These are phyloP conservation scores for Tapirus terrestris DNA, from an alignment of 2,113 vertebrate genomes.

Conservation along the genomic window DNA sequence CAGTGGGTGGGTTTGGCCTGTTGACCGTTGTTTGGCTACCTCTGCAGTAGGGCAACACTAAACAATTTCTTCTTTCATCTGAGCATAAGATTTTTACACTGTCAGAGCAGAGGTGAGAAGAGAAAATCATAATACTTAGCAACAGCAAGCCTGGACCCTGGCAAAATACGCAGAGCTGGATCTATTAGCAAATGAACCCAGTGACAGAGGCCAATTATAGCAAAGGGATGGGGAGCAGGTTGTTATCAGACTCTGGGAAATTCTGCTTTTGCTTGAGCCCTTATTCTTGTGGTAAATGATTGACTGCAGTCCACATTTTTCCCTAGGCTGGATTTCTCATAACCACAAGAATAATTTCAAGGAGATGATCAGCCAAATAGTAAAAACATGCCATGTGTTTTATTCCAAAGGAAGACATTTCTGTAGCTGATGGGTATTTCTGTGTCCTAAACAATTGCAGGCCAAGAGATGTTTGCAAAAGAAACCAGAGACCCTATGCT, in stretches of 20 bases:
- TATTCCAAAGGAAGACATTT: background rate
- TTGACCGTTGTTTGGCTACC: background rate
- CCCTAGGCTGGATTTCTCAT: background rate
- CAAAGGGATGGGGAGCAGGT: background rate
- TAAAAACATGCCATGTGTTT: background rate
- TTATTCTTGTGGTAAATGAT: constrained; percentile 45
- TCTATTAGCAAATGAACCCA: background rate
- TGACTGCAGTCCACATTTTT: background rate
- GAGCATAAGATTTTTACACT: background rate
- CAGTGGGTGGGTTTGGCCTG: background rate
- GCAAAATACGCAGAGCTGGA: background rate
- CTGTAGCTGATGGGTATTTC: background rate
- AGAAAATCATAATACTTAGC: background rate
- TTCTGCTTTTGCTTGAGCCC: background rate
- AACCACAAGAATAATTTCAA: constrained; percentile 20
- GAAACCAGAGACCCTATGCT: background rate
- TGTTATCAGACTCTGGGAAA: constrained; percentile 10
- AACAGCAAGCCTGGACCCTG: background rate
- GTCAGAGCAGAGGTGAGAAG: background rate
- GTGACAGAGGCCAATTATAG: background rate
- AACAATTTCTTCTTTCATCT: background rate
- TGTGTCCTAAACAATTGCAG: background rate
- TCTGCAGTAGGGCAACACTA: background rate
- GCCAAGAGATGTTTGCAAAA: constrained; percentile 30
- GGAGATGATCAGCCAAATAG: background rate